These are phyloP conservation scores for Euglossa dilemma DNA, from an alignment of 1,140 invertebrate species.

Conservation along the genomic window DNA sequence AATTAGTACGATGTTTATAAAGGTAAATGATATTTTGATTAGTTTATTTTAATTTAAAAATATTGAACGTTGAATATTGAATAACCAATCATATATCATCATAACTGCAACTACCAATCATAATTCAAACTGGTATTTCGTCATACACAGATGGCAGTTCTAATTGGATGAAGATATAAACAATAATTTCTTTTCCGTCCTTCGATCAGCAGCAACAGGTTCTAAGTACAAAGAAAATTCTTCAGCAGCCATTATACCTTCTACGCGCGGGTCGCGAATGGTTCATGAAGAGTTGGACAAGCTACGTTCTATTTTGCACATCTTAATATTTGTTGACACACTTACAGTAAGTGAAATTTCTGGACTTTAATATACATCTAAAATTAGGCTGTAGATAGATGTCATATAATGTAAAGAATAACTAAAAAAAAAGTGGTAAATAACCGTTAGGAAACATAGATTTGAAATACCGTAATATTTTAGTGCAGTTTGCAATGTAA, in stretches of 20 bases:
- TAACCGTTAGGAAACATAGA: conserved; percentile 31
- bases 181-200: conserved; percentile 42
- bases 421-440: conserved; percentile 1
- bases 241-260: conserved; percentile 25
- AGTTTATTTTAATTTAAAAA: conserved; percentile 24
- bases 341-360: conserved; percentile 11
- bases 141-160: conserved; percentile 1
- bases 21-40: not conserved
- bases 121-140: not conserved
- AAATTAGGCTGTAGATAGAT: no score
- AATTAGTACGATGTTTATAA: not conserved
- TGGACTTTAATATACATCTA: not conserved
- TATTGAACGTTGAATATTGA: conserved; percentile 19
- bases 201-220: conserved; percentile 57
- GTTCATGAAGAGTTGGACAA: not conserved
- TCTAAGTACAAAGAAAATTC: conserved; percentile 34
- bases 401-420: not conserved
- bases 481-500: not conserved
- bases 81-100: conserved; percentile 4
- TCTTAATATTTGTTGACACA: conserved; percentile 34
- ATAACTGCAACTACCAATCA: conserved; percentile 25
- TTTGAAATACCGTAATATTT: conserved; percentile 31
- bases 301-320: not conserved
- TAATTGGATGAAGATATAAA: conserved; percentile 49
- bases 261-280: conserved; percentile 57